A percentile compares a stretch with the other conserved stretches of the same genome.
phyloP scores from a whole-genome alignment of 1,140 invertebrate genomes.

The Camponotus pennsylvanicus region DNA sequence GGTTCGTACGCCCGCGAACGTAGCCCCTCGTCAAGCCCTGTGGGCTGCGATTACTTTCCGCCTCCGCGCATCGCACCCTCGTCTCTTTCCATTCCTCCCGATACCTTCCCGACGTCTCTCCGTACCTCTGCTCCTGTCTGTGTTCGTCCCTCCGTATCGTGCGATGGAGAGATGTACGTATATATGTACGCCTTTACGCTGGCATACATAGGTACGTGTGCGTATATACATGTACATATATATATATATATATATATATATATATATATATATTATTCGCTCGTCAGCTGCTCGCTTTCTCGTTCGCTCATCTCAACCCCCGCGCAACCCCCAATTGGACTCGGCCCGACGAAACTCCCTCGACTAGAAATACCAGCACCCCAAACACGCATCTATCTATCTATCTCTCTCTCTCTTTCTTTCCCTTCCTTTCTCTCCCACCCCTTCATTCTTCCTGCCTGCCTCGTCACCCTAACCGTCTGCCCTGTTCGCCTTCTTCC shows the following conservation, averaged over 20 bases:
- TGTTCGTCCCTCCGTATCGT: slow-evolving; percentile 64
- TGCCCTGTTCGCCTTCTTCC: slow-evolving; percentile 26
- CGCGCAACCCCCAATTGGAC: slow-evolving; percentile 57
- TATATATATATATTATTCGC: slow-evolving; percentile 75
- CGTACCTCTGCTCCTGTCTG: slow-evolving; percentile 64
- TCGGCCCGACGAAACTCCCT: slow-evolving; percentile 67
- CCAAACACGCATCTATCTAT: slow-evolving; percentile 34
- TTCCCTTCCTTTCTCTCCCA: background rate
- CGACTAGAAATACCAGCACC: slow-evolving; percentile 59
- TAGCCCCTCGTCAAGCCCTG: slow-evolving; percentile 77
- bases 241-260: slow-evolving; percentile 56
- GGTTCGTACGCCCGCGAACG: slow-evolving; percentile 59
- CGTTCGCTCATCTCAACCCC: slow-evolving; percentile 77
- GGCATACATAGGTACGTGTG: slow-evolving; percentile 45
- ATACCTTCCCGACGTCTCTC: slow-evolving; percentile 69
- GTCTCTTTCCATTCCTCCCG: slow-evolving; percentile 75
- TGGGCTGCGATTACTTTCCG: slow-evolving; percentile 85
- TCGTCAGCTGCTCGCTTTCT: slow-evolving; percentile 84
- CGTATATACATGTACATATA: slow-evolving; percentile 68
- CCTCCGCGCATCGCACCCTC: slow-evolving; percentile 85
- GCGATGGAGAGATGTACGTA: slow-evolving; percentile 18
- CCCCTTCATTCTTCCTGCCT: slow-evolving; percentile 24
- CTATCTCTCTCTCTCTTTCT: slow-evolving; percentile 1
- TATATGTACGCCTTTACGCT: slow-evolving; percentile 35
- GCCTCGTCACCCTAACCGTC: slow-evolving; percentile 27